phyloP scores from a whole-genome alignment of 2,888 invertebrate genomes.

The Nymphalis polychloros region DNA sequence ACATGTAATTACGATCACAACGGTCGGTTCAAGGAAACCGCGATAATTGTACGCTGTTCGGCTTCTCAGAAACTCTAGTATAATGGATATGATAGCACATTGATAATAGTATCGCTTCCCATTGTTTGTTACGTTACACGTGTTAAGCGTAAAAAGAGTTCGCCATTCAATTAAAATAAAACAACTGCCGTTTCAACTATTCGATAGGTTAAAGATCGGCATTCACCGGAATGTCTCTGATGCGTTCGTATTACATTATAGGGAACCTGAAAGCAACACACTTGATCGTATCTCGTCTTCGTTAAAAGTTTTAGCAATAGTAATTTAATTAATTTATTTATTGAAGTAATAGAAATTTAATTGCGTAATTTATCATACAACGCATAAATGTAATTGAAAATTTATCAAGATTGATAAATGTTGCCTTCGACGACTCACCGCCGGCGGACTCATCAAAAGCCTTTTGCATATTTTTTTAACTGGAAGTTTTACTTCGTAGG shows the following conservation, averaged over 20 bases:
- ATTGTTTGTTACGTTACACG: slow-evolving; percentile 40
- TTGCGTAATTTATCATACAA: slow-evolving; percentile 7
- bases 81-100: slow-evolving; percentile 63
- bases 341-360: not conserved
- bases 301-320: not conserved
- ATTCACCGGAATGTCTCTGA: slow-evolving; percentile 4
- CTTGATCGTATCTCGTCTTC: not conserved
- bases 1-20: slow-evolving; percentile 55
- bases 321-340: not conserved
- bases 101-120: slow-evolving; percentile 67
- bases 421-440: not conserved
- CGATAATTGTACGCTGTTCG: slow-evolving; percentile 65
- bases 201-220: slow-evolving; percentile 11
- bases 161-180: slow-evolving; percentile 4
- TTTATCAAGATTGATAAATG: slow-evolving; percentile 20
- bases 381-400: slow-evolving; percentile 9
- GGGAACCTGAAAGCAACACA: not conserved
- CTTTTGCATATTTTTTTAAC: not conserved
- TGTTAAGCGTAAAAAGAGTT: slow-evolving; percentile 26
- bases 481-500: not conserved
- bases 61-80: slow-evolving; percentile 65
- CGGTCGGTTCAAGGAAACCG: slow-evolving; percentile 63
- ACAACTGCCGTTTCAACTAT: not conserved
- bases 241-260: slow-evolving; percentile 9
- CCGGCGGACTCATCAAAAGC: not conserved